Base-by-base conservation (phyloP, 2,797 vertebrate species). In the Parauchenoglanis punctatus region DNA sequence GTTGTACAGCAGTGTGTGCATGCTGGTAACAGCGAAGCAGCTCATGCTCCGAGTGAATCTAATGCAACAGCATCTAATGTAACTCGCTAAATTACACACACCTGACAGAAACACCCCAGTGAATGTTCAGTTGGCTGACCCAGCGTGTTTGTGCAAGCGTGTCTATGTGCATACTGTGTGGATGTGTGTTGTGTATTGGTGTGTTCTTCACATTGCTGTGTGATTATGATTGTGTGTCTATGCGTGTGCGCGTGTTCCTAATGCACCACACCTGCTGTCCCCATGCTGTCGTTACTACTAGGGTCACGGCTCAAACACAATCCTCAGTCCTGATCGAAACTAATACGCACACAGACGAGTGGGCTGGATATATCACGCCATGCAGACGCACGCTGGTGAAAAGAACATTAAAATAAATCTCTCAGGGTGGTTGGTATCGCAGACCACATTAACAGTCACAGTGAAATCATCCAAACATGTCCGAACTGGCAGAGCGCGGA, bases 201-300 rank as follows among this genome's bases (percentile, higher is more conserved):
- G 75, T 72, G 78, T 77, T 80, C 35, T 44, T 73, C 63, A 63
- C 25, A 56, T 81, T 44, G 54, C 49, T 56, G 73, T 81, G 59
- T 28, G 25, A 35, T 68, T 87, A 73, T 81, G 54, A 23, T 91
- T 52, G 49, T 49, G 49, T 44, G 44, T 85, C 28, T 82, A 44
- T 56, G 59, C 58, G 56, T 84, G 81, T 86, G 87, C 72, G n/a
- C 88, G 94, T 94, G 93, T 91, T 92, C 90, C 94, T 96, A 96
- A 96, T 96, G 94, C 93, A 87, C 90, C 93, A 87, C 96, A 96
- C 95, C 95, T 96, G 95, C 94, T 94, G 91, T 93, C 93, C 89
- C 93, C 91, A 92, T 89, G 89, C 93, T 94, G 89, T 95, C 94
- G 94, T 95, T 96, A 96, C 92, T 91, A 88, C 93, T 93, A 93